Evolutionary conservation across 2,113 vertebrate species (phyloP), one percentile per base, ranked within the genome.

Genomic region (Herpetotheres cachinnans): DNA sequence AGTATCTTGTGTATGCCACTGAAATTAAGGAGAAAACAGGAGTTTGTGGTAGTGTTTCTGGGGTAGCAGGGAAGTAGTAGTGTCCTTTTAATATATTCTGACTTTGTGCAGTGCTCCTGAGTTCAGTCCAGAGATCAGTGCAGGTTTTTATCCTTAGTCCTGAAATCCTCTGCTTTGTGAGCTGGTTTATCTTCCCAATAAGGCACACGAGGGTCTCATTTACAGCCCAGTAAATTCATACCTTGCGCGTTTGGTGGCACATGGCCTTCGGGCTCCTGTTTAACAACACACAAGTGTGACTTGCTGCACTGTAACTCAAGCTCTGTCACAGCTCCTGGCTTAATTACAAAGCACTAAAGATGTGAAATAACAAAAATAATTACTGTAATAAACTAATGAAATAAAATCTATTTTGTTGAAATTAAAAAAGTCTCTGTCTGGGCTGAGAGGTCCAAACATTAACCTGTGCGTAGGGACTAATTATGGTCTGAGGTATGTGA

Each of bases 281-380:
- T 95, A 94, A 84, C 63, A 93, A 20, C 67, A 81, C 70, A 88
- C 29, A 69, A 66, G 40, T 2, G 2, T 70, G 71, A 90, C 91
- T 86, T 2, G 1, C 69, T 70, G 40, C 1, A 2, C 61, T 63
- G 26, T 95, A 95, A 94, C 19, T 97, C 83, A 94, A 0, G 0
- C 59, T 54, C 81, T 61, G 73, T 83, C 63, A 76, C 54, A 84
- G 63, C 49, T 90, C 54, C 11, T 90, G 83, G n/a, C 85, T 95
- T 96, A 95, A 97, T 95, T 97, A 91, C n/a, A 93, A 93, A 90
- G 69, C 83, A 90, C 42, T 93, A 82, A 96, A 93, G 96, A 61
- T 55, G 82, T 66, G 82, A 94, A 96, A 88, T 93, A 93, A 82
- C 86, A 89, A 89, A 96, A 97, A 95, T 82, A 92, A 95, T 89